Base-by-base conservation (phyloP, 2,888 invertebrate species). In the Diplazon laetatorius region DNA sequence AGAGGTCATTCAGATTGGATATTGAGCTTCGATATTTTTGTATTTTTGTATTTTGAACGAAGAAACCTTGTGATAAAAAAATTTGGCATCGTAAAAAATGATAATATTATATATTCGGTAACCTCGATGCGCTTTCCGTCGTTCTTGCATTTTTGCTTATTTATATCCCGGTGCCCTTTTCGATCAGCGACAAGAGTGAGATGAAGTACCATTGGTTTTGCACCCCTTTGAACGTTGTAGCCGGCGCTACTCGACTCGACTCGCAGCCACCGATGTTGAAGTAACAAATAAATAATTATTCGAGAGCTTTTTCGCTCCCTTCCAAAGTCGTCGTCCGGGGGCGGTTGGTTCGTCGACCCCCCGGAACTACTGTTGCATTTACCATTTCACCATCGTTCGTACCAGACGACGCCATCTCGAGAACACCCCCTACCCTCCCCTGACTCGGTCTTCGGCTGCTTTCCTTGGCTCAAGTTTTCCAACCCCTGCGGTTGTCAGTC, bases 261-360 rank as follows among this genome's bases (percentile, higher is more conserved):
- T 16, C 18, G 22, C 22, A 39, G 72, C 4, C 6, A 30, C 30
- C 2, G 30, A 30, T n/a, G n/a, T n/a, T 55, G 62, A 72, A 79
- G 76, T 63, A 75, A 72, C 76, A 62, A 76, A 72, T 79, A 76
- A 76, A 76, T 76, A 72, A 79, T 79, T 75, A 72, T 78, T 79
- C 69, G 78, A 70, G 66, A 80, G 75, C 71, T 78, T 78, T n/a
- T n/a, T 78, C 60, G 52, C 46, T 55, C 65, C 46, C 63, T 78
- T 63, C 55, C 30, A 48, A 52, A n/a, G n/a, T n/a, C n/a, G 10
- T 62, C 39, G 46, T 22, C 20, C 3, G 12, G 52, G 39, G 18
- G 10, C n/a, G 57, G 37, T n/a, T 22, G 68, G 57, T 63, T 73
- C 69, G 74, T 78, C 74, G 44, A 78, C 73, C 70, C 73, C 70